A percentile compares a stretch with the other conserved stretches of the same genome.
Conservation (phyloP, 2,113 vertebrate genomes). For the Octodon degus region DNA sequence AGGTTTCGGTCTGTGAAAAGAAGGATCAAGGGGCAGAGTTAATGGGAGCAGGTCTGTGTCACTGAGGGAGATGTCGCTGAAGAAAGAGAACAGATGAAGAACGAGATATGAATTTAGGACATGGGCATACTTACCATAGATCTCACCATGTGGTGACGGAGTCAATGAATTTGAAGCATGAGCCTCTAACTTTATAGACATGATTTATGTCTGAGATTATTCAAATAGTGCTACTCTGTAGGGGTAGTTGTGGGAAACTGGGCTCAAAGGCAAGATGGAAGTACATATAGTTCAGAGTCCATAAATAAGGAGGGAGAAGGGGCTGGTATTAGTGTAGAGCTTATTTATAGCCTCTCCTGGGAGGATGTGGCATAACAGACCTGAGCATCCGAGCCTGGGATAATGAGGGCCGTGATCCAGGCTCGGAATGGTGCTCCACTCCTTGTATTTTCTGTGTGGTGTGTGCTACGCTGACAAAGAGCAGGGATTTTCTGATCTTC, state of each 20-base stretch:
- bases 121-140: background rate
- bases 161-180: background rate
- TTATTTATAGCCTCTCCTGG: conserved; percentile 25
- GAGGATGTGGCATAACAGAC: conserved; percentile 25
- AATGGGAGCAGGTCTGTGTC: background rate
- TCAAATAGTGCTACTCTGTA: background rate
- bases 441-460: conserved; percentile 65
- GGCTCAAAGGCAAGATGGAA: conserved; percentile 5
- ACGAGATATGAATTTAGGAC: background rate
- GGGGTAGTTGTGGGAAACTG: background rate
- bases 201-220: background rate
- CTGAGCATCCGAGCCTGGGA: conserved; percentile 55
- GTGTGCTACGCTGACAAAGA: conserved; percentile 67
- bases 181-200: background rate
- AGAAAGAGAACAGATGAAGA: background rate
- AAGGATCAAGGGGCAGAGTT: background rate
- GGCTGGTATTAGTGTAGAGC: conserved; percentile 42
- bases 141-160: fast-evolving
- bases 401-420: conserved; percentile 57
- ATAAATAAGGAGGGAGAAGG: conserved; percentile 57
- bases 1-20: background rate
- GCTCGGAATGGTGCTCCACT: background rate
- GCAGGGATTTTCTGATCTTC: conserved; percentile 78
- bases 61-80: background rate
- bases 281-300: background rate